Conservation (phyloP, 2,888 invertebrate genomes). For the Neoscelio sp. region DNA sequence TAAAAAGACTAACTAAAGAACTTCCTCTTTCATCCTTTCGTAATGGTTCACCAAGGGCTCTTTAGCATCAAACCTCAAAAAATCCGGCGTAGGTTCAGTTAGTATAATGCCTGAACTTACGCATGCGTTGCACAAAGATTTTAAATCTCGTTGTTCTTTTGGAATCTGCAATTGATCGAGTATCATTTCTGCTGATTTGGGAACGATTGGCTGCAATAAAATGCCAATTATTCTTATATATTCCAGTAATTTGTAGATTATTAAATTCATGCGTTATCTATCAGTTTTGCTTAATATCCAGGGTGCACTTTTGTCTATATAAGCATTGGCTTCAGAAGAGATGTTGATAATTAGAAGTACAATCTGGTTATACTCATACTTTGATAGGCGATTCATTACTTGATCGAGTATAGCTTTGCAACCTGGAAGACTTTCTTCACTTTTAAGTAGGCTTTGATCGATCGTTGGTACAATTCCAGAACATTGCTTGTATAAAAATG, state of each 20-base stretch:
- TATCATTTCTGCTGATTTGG: slow-evolving; percentile 46
- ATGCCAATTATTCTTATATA: slow-evolving; percentile 47
- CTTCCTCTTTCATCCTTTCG: no score
- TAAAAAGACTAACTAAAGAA: no score
- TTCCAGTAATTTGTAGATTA: slow-evolving; percentile 43
- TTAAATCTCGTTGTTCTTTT: slow-evolving; percentile 51
- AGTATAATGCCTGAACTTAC: slow-evolving; percentile 47
- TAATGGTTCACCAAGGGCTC: no score
- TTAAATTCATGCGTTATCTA: slow-evolving; percentile 41
- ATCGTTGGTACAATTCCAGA: slow-evolving; percentile 36
- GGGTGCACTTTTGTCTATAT: slow-evolving; percentile 53
- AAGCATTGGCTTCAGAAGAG: slow-evolving; percentile 47
- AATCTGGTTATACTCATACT: slow-evolving; percentile 30
- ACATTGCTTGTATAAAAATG: slow-evolving; percentile 35
- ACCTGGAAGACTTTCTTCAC: slow-evolving; percentile 30
- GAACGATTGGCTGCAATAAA: slow-evolving; percentile 46
- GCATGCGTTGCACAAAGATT: slow-evolving; percentile 45
- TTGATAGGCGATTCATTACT: slow-evolving; percentile 22
- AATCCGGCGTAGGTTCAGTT: slow-evolving; percentile 52
- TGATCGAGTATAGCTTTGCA: slow-evolving; percentile 27
- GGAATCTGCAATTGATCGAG: slow-evolving; percentile 51
- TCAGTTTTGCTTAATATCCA: slow-evolving; percentile 48
- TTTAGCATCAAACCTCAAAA: slow-evolving; percentile 48
- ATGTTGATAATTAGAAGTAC: slow-evolving; percentile 45
- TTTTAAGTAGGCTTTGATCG: slow-evolving; percentile 22